A percentile compares a stretch with the other conserved stretches of the same genome.
Conservation (phyloP, 2,888 invertebrate genomes). For the Argynnis bischoffii region DNA sequence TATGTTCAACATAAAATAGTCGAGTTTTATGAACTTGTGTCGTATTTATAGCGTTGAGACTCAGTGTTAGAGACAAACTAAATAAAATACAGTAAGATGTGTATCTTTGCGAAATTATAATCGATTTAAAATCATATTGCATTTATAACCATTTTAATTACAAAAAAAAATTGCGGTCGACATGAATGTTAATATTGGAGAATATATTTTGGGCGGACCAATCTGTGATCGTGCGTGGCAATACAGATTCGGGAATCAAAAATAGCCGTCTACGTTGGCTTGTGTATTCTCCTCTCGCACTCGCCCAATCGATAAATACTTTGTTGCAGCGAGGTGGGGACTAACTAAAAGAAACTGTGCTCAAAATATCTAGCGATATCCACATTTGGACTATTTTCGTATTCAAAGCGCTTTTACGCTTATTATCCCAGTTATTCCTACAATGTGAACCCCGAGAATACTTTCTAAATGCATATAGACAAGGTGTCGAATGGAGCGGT, state of each 20-base stretch:
- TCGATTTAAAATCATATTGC: not conserved
- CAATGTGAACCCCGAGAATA: not conserved
- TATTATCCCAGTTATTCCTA: not conserved
- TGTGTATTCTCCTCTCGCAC: constrained; percentile 48
- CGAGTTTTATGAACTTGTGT: too few relatives aligned
- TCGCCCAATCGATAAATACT: constrained; percentile 66
- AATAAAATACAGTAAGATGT: too few relatives aligned
- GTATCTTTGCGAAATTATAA: too few relatives aligned
- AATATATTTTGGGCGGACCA: constrained; percentile 42
- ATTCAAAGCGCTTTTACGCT: not conserved
- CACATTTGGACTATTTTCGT: not conserved
- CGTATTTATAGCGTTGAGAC: too few relatives aligned
- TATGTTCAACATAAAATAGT: not conserved
- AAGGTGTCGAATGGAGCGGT: constrained; percentile 21
- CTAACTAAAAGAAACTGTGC: constrained; percentile 15
- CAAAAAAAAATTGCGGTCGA: not conserved
- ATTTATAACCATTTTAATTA: constrained; percentile 5
- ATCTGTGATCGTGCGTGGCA: constrained; percentile 47
- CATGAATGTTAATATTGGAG: constrained; percentile 6
- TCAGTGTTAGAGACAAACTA: not conserved
- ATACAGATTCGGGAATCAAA: constrained; percentile 56
- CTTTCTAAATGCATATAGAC: constrained; percentile 24
- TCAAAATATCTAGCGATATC: constrained; percentile 16
- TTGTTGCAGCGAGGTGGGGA: constrained; percentile 55
- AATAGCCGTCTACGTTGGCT: constrained; percentile 55